phyloP scores from a whole-genome alignment of 2,113 vertebrate genomes.

The Myanophis thanlyinensis region DNA sequence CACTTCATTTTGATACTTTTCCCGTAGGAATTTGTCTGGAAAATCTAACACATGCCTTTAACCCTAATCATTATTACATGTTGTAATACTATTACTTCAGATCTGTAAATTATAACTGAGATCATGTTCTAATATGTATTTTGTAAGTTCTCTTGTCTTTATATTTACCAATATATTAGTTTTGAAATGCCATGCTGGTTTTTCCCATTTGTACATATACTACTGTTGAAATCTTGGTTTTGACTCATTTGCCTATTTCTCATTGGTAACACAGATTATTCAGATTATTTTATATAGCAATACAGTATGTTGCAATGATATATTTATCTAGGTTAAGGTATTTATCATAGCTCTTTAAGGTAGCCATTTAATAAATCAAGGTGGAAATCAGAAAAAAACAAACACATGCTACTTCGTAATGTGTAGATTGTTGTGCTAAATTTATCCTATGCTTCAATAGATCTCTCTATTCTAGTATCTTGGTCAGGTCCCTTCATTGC shows the following conservation, averaged over 20 bases:
- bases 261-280: background rate
- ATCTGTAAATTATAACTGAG: background rate
- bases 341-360: background rate
- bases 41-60: conserved; percentile 25
- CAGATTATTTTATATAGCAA: background rate
- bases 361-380: background rate
- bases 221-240: background rate
- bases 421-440: background rate
- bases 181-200: conserved; percentile 2
- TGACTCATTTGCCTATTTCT: background rate
- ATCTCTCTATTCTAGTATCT: background rate
- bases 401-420: background rate
- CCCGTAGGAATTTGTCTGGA: background rate
- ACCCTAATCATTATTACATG: background rate
- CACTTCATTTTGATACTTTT: conserved; percentile 10
- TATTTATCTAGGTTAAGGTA: background rate
- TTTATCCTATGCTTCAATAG: background rate
- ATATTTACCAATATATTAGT: background rate
- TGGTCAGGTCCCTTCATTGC: background rate
- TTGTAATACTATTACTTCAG: conserved; percentile 2
- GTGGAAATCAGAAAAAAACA: background rate
- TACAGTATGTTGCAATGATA: background rate
- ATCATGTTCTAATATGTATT: conserved; percentile 14
- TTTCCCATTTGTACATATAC: background rate
- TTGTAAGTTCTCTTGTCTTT: conserved; percentile 1